Evolutionary conservation across 2,797 vertebrate genomes (phyloP), one percentile per base, ranked within the genome.

Genomic region (Acrossocheilus fasciatus): DNA sequence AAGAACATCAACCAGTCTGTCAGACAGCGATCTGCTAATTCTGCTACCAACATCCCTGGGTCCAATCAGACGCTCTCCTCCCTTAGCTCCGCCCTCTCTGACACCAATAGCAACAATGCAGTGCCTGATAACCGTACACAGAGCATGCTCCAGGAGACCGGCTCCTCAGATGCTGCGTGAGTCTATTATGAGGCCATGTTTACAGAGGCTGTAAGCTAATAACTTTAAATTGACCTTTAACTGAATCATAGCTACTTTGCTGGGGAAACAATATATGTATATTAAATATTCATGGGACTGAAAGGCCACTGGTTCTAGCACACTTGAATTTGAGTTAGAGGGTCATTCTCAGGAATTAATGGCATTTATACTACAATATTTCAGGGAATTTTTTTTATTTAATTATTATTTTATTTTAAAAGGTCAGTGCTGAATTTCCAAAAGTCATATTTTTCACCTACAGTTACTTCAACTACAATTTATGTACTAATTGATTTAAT

Each of bases 11-110:
- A 99, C 91, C 97, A 98, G 90, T 96, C 95, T 0, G 97, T 96
- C 84, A 97, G 96, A 85, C 97, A 97, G 89, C 95, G 96, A 76
- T 97, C 96, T 91, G 97, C 96, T 30, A 97, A 97, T 0, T 97
- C 97, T 36, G 95, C 94, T 82, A 93, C 97, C 95, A 98, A 98
- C 93, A 99, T 99, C 95, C 98, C 98, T 0, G 98, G 98, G 52
- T 99, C 98, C 85, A 99, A 99, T 94, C 98, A 98, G 93, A 97
- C 96, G 23, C 89, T 93, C 80, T 98, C 97, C 0, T 95, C 96
- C 18, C 94, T 96, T 82, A 97, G 97, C 23, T 98, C 97, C 0
- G 91, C 97, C 50, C 95, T 96, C 87, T 98, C 96, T 1, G 97
- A 97, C 70, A 73, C 96, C 85, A 90, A 94, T 64, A 95, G 93